phyloP scores from a whole-genome alignment of 2,888 invertebrate species.

The Geophilus truncorum region DNA sequence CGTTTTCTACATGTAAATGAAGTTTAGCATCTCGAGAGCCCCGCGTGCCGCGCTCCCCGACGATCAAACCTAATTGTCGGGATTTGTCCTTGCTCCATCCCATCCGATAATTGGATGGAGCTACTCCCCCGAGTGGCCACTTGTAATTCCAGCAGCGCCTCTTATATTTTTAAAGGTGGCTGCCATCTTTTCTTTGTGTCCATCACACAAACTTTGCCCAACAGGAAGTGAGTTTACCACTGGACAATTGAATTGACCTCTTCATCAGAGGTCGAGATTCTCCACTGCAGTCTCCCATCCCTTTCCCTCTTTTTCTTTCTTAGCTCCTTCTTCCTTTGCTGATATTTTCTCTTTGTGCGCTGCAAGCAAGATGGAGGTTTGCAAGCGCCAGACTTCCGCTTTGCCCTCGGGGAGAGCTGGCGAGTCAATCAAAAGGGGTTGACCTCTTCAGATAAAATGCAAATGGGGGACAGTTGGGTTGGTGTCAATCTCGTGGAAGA shows the following conservation, averaged over 20 bases:
- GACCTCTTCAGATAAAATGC: slow-evolving; percentile 1
- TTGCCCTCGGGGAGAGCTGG: neutral
- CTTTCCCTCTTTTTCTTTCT: neutral
- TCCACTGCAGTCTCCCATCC: neutral
- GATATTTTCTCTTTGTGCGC: neutral
- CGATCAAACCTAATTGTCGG: slow-evolving; percentile 15
- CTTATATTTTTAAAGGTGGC: slow-evolving; percentile 3
- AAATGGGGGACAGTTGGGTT: slow-evolving; percentile 4
- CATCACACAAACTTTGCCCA: slow-evolving; percentile 9
- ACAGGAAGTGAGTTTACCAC: slow-evolving; percentile 2
- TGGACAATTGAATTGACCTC: slow-evolving; percentile 15
- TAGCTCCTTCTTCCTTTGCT: neutral
- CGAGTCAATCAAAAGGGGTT: slow-evolving; percentile 13
- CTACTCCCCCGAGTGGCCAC: slow-evolving; percentile 1
- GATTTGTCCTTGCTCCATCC: neutral
- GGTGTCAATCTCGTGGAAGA: neutral
- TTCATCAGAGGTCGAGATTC: slow-evolving; percentile 12
- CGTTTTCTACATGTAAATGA: neutral
- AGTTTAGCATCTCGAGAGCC: slow-evolving; percentile 11
- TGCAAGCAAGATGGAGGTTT: neutral
- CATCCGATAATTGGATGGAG: slow-evolving; percentile 16
- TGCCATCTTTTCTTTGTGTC: slow-evolving; percentile 16
- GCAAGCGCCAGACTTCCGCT: neutral
- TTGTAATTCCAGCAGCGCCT: neutral
- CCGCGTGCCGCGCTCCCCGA: neutral